Conservation (phyloP, 2,113 vertebrate species). For the Arvicanthis niloticus region DNA sequence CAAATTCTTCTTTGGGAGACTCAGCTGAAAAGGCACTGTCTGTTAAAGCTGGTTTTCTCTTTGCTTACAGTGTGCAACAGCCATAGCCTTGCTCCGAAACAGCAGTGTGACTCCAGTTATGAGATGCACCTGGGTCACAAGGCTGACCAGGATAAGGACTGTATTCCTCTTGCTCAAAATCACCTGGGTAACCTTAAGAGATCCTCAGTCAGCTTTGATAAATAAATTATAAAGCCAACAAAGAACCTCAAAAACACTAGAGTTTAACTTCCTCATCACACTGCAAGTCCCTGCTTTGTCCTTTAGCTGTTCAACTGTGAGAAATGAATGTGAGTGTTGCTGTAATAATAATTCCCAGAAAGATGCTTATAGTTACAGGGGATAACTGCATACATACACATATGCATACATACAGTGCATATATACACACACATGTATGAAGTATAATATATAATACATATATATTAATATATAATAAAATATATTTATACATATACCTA, state of each 20-base stretch:
- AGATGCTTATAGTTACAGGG: not conserved
- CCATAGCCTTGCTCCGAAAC: not conserved
- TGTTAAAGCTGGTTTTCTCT: not conserved
- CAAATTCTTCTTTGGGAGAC: not conserved
- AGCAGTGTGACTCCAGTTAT: not conserved
- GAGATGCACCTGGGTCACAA: not conserved
- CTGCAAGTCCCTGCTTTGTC: constrained; percentile 1
- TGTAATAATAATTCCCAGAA: not conserved
- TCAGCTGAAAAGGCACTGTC: not conserved
- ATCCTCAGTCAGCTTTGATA: not conserved
- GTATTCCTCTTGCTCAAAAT: not conserved
- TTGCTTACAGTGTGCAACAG: not conserved
- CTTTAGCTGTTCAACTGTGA: not conserved
- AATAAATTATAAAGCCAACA: not conserved
- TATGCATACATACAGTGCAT: not conserved
- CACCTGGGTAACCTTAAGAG: not conserved
- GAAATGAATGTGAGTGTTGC: not conserved
- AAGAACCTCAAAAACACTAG: not conserved
- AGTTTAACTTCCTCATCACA: not conserved
- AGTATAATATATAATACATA: too few relatives aligned
- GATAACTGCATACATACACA: not conserved
- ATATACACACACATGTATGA: too few relatives aligned
- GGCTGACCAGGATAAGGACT: not conserved
- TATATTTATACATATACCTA: too few relatives aligned
- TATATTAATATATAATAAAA: too few relatives aligned